Conservation (phyloP, 2,113 vertebrate species). For the Bos javanicus region DNA sequence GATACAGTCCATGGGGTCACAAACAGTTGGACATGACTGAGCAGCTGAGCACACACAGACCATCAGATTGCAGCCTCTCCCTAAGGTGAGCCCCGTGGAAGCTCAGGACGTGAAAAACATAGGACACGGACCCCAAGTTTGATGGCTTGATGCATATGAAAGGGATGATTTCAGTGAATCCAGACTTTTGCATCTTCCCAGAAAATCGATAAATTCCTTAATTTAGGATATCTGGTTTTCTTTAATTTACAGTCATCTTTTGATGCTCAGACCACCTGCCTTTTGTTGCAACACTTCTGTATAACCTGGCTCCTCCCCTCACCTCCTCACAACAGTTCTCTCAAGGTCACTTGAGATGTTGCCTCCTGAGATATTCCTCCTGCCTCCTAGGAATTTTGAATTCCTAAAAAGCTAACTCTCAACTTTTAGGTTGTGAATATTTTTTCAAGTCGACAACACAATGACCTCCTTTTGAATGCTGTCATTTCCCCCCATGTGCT, state of each 20-base stretch:
- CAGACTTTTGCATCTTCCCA: background rate
- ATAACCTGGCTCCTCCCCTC: background rate
- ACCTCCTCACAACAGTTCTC: background rate
- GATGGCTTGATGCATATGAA: background rate
- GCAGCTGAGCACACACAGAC: background rate
- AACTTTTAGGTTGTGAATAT: background rate
- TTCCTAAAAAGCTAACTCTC: background rate
- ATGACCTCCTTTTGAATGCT: background rate
- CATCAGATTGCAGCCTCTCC: background rate
- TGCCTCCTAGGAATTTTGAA: background rate
- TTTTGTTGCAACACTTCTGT: background rate
- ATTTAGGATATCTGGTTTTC: background rate
- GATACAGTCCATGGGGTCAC: background rate
- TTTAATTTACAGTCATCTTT: background rate
- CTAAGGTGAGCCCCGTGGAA: background rate
- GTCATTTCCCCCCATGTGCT: background rate
- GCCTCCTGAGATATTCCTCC: background rate
- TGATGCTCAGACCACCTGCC: background rate
- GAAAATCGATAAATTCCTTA: background rate
- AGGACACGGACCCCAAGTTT: background rate
- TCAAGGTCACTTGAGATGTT: background rate
- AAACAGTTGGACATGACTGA: background rate
- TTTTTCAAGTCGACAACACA: background rate
- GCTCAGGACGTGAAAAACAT: background rate
- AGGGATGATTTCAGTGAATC: background rate